Evolutionary conservation across 1,140 invertebrate genomes (phyloP).

Genomic region (Sminthurides bifidus): DNA sequence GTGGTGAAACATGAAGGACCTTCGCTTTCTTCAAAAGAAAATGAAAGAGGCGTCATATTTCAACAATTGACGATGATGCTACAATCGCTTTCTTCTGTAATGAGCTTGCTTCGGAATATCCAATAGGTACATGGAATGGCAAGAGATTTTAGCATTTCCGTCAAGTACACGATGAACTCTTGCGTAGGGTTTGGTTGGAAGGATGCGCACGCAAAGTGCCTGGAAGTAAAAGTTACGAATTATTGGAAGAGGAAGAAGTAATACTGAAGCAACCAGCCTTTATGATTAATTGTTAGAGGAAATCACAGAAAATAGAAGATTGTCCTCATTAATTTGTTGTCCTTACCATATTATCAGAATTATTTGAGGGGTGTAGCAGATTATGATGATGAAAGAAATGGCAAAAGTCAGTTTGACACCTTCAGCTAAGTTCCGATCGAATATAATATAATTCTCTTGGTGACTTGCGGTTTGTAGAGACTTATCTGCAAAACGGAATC

Average conservation of each 20-base stretch:
- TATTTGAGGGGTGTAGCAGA: conserved; percentile 5
- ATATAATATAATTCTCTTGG: not conserved
- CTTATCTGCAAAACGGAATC: not conserved
- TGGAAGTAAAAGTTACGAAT: not conserved
- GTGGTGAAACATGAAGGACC: too few species aligned
- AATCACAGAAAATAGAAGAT: too few species aligned
- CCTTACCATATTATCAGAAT: not conserved
- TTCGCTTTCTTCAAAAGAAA: not conserved
- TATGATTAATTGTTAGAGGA: not conserved
- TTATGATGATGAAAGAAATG: not conserved
- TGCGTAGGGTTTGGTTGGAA: not conserved
- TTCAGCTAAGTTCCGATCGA: not conserved
- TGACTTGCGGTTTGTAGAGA: too few species aligned
- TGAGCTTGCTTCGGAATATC: not conserved
- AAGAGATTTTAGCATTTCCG: not conserved
- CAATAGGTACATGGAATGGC: not conserved
- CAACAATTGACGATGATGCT: not conserved
- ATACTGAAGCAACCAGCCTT: not conserved
- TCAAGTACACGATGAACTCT: not conserved
- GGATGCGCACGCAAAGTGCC: not conserved
- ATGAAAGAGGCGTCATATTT: not conserved
- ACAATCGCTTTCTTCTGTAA: not conserved
- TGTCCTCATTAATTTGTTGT: too few species aligned
- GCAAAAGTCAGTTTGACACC: conserved; percentile 2
- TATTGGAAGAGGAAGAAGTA: not conserved